phyloP scores from a whole-genome alignment of 1,140 invertebrate species.

The Copidosoma floridanum region DNA sequence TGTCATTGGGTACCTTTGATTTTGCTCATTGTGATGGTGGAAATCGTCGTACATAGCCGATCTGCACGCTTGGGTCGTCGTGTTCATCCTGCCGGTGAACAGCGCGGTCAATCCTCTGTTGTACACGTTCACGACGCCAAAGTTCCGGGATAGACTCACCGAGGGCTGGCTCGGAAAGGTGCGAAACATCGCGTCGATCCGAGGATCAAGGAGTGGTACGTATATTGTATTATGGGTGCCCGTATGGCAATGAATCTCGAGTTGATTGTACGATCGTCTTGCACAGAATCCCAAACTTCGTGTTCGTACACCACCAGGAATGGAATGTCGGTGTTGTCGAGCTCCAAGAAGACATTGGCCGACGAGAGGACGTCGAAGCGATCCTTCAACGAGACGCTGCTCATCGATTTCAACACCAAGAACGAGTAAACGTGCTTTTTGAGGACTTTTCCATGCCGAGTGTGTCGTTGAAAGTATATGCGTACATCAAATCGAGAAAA shows the following conservation, averaged over 20 bases:
- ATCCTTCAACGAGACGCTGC: slow-evolving; percentile 9
- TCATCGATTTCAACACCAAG: slow-evolving; percentile 21
- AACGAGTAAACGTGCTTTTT: too few relatives aligned
- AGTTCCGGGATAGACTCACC: slow-evolving; percentile 60
- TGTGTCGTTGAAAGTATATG: too few relatives aligned
- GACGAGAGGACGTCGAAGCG: slow-evolving; percentile 22
- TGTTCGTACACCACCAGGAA: slow-evolving; percentile 24
- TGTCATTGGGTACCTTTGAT: too few relatives aligned
- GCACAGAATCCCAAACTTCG: slow-evolving; percentile 38
- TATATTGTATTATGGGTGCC: too few relatives aligned
- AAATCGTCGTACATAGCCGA: too few relatives aligned
- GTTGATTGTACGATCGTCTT: not conserved
- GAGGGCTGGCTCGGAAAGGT: slow-evolving; percentile 39
- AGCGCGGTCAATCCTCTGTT: slow-evolving; percentile 76
- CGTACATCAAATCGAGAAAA: too few relatives aligned
- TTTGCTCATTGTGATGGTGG: too few relatives aligned
- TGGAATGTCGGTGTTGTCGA: slow-evolving; percentile 23
- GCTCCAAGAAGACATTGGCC: not conserved
- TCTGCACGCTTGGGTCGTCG: slow-evolving; percentile 72
- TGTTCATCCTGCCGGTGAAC: slow-evolving; percentile 77
- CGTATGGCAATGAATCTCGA: too few relatives aligned
- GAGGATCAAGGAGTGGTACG: slow-evolving; percentile 11
- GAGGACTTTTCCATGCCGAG: too few relatives aligned
- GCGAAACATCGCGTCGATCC: slow-evolving; percentile 9
- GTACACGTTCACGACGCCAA: slow-evolving; percentile 76